These are phyloP conservation scores for Conchocele bisecta DNA, from an alignment of 2,888 invertebrate species.

Conservation along the genomic window DNA sequence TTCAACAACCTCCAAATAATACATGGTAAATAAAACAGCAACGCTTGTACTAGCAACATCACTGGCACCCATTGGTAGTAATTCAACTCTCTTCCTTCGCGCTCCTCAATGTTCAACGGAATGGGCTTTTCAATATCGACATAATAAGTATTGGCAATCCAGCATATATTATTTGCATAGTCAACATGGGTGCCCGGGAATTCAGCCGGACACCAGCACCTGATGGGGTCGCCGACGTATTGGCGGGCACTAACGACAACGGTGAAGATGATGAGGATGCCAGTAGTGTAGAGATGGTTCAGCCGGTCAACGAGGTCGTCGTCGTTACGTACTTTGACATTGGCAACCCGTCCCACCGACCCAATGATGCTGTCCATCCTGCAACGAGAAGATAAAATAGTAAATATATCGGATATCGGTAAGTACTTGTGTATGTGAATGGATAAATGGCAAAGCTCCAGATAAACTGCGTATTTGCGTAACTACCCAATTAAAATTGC, in stretches of 20 bases:
- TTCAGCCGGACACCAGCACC: conserved; percentile 84
- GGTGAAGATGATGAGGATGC: conserved; percentile 81
- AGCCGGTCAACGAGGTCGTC: conserved; percentile 82
- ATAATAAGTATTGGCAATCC: conserved; percentile 85
- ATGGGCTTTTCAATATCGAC: conserved; percentile 73
- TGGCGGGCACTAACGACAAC: conserved; percentile 82
- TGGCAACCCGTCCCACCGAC: conserved; percentile 80
- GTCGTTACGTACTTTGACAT: conserved; percentile 81
- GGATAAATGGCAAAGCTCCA: too few relatives aligned
- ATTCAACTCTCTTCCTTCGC: conserved; percentile 73
- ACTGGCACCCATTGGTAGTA: conserved; percentile 83
- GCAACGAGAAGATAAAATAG: conserved; percentile 34
- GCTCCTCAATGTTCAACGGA: conserved; percentile 60
- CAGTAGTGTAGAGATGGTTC: conserved; percentile 81
- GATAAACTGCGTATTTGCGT: too few relatives aligned
- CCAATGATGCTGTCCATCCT: conserved; percentile 81
- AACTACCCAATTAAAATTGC: too few relatives aligned
- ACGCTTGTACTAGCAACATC: conserved; percentile 83
- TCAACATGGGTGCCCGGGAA: conserved; percentile 83
- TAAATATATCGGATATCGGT: too few relatives aligned
- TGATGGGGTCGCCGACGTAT: conserved; percentile 82
- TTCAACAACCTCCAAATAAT: conserved; percentile 84
- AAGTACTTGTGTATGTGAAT: too few relatives aligned
- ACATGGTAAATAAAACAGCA: conserved; percentile 84
- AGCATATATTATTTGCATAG: conserved; percentile 85